Percentiles rank a stretch among this genome's conserved stretches.
Evolutionary conservation across 2,113 vertebrate species (phyloP).

Genomic region (Takifugu flavidus): DNA sequence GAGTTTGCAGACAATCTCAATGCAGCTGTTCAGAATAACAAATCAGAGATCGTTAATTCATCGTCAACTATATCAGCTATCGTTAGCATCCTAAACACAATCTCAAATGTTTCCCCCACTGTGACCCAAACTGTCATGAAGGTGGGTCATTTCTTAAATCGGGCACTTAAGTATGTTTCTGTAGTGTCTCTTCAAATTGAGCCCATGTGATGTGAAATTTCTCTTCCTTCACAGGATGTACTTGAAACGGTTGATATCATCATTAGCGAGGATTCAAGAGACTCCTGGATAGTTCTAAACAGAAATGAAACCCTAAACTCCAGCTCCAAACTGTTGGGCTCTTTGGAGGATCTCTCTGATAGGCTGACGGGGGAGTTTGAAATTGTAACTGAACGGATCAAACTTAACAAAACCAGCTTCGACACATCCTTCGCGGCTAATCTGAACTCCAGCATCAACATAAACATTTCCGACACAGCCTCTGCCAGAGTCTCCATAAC

Average conservation of each 20-base stretch:
- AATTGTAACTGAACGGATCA: conserved; percentile 29
- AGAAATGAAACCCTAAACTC: conserved; percentile 34
- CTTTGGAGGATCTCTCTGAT: conserved; percentile 71
- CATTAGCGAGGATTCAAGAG: conserved; percentile 20
- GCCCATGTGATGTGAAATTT: background rate
- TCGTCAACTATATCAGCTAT: conserved; percentile 51
- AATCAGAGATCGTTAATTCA: conserved; percentile 23
- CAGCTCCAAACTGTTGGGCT: conserved; percentile 71
- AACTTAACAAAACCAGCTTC: conserved; percentile 40
- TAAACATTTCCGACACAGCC: conserved; percentile 61
- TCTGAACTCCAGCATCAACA: conserved; percentile 37
- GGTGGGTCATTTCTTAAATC: conserved; percentile 30
- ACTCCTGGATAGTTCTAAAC: conserved; percentile 56
- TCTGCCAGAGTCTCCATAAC: conserved; percentile 49
- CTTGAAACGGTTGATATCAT: conserved; percentile 61
- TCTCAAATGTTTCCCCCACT: conserved; percentile 28
- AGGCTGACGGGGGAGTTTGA: conserved; percentile 18
- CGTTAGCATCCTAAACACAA: conserved; percentile 43
- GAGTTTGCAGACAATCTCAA: conserved; percentile 28
- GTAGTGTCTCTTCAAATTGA: too few relatives aligned
- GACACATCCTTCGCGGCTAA: conserved; percentile 2
- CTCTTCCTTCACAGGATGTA: conserved; percentile 59
- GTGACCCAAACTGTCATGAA: conserved; percentile 22
- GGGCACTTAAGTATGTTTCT: background rate
- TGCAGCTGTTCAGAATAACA: rapidly evolving